Percentiles rank a stretch among this genome's conserved stretches.
These are phyloP conservation scores for Rhyacophila brunnea DNA, from an alignment of 1,140 invertebrate genomes.

Conservation along the genomic window DNA sequence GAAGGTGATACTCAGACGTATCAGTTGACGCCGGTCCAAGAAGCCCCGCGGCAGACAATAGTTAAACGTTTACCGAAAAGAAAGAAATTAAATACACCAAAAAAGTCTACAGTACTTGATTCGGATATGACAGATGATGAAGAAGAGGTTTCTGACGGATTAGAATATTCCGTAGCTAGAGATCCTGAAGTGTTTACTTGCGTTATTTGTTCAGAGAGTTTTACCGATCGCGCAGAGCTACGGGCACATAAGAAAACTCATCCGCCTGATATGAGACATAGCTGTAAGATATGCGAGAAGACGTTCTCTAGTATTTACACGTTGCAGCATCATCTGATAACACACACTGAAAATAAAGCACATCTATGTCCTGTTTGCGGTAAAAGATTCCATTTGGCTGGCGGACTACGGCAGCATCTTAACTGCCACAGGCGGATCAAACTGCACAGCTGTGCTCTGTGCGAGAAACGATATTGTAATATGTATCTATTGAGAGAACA, in stretches of 20 bases:
- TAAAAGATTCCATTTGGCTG: slow-evolving; percentile 27
- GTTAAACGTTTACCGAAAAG: too few species aligned
- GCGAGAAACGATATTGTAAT: slow-evolving; percentile 24
- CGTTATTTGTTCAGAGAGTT: slow-evolving; percentile 16
- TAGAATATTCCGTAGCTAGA: neutral
- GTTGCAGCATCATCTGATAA: slow-evolving; percentile 18
- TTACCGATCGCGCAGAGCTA: slow-evolving; percentile 1
- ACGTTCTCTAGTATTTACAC: slow-evolving; percentile 20
- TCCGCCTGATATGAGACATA: slow-evolving; percentile 6
- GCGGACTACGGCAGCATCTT: slow-evolving; percentile 24
- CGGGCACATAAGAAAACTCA: slow-evolving; percentile 23
- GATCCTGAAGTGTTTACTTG: slow-evolving; percentile 5
- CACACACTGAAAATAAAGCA: slow-evolving; percentile 24
- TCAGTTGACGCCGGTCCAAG: too few species aligned
- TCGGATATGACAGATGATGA: neutral
- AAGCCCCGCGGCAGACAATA: too few species aligned
- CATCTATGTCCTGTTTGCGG: slow-evolving; percentile 29
- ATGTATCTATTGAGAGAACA: slow-evolving; percentile 23
- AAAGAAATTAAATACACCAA: too few species aligned
- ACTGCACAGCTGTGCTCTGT: slow-evolving; percentile 17
- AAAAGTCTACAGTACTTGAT: neutral
- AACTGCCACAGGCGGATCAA: slow-evolving; percentile 24
- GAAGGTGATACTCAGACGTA: too few species aligned
- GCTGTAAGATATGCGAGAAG: slow-evolving; percentile 20
- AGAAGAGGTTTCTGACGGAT: neutral